Evolutionary conservation across 2,113 vertebrate species (phyloP), one percentile per base, ranked within the genome.

Genomic region (Leptodactylus fuscus): DNA sequence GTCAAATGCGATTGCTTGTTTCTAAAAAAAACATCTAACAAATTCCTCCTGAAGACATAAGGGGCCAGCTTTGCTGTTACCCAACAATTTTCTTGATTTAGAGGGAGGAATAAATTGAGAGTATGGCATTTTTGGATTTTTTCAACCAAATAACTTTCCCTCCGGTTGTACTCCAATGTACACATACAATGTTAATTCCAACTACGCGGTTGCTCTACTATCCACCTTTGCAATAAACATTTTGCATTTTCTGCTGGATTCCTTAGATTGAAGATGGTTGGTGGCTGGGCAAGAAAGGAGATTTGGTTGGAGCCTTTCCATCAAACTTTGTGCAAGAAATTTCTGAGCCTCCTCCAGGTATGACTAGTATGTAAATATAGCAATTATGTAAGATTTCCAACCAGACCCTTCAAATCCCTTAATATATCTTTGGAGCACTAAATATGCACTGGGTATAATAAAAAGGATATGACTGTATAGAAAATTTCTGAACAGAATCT

Each of bases 241-340:
- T 22, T 4, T 69, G 13, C 24, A 1, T 0, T 81, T 46, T 81
- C 55, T 65, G 10, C 51, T 49, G 3, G 20, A 53, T 88, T 44
- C 60, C 2, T 85, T 62, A 97, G 97, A 97, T 97, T 91, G 96
- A 97, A 92, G 96, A 96, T 81, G 96, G 97, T 34, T 97, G 96
- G 97, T 97, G 95, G 95, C 93, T 97, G 93, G 96, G 97, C 2
- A 82, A 93, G 81, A 97, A 94, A 91, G 94, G 92, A 49, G 93
- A 94, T 73, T 92, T 92, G 87, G 82, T 95, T 34, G 96, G 96
- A 84, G 96, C 94, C n/a, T 97, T 97, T 87, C 97, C 96, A 5
- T 97, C 95, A 36, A 97, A 97, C 90, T 97, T 96, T 90, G 96
- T 96, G 87, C 93, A 94, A 88, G 95, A 97, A 90, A 93, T 96